phyloP scores from a whole-genome alignment of 2,797 vertebrate species.

The Fistularia tabacaria region DNA sequence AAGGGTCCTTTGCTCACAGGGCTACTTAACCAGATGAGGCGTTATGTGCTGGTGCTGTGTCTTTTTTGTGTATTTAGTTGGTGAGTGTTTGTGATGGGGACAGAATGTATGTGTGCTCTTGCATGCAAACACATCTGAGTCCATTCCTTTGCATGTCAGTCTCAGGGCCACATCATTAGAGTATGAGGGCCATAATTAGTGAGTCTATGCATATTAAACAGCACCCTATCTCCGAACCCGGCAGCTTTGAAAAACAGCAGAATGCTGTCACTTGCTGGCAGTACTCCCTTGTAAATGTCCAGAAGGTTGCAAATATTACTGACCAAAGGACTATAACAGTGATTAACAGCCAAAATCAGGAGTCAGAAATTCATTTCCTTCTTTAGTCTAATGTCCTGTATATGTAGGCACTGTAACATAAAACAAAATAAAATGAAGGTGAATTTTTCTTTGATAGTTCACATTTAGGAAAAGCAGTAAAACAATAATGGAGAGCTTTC shows the following conservation, averaged over 20 bases:
- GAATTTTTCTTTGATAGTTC: slow-evolving; percentile 16
- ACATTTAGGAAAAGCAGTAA: slow-evolving; percentile 3
- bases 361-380: slow-evolving; percentile 18
- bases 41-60: background rate
- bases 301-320: slow-evolving; percentile 43
- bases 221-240: slow-evolving; percentile 49
- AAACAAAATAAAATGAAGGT: slow-evolving; percentile 15
- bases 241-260: slow-evolving; percentile 51
- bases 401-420: slow-evolving; percentile 21
- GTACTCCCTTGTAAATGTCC: slow-evolving; percentile 45
- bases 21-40: slow-evolving; percentile 1
- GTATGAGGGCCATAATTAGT: slow-evolving; percentile 72
- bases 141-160: slow-evolving; percentile 41
- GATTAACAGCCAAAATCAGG: slow-evolving; percentile 33
- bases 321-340: slow-evolving; percentile 28
- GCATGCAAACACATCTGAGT: slow-evolving; percentile 29
- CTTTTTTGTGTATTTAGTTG: background rate
- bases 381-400: slow-evolving; percentile 18
- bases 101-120: slow-evolving; percentile 6
- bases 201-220: slow-evolving; percentile 75
- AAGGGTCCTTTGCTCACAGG: slow-evolving; percentile 22
- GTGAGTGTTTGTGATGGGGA: background rate
- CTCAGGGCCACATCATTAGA: slow-evolving; percentile 73
- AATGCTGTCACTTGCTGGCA: slow-evolving; percentile 52
- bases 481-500: background rate